Evolutionary conservation across 1,140 invertebrate genomes (phyloP).

Genomic region (Nasonia giraulti): DNA sequence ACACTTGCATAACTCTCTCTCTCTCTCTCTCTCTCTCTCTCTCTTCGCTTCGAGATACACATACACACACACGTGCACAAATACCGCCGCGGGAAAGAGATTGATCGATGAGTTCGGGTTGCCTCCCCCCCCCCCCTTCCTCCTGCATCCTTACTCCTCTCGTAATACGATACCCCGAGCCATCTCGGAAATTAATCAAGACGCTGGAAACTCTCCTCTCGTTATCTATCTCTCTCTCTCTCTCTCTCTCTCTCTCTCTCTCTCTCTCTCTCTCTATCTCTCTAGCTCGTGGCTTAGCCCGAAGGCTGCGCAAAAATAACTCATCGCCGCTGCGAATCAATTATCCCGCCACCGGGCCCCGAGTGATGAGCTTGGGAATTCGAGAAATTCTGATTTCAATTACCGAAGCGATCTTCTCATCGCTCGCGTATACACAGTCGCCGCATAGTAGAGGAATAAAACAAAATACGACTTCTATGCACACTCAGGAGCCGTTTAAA

Average conservation of each 20-base stretch:
- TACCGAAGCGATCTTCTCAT: background rate
- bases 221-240: background rate
- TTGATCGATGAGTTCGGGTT: constrained; percentile 41
- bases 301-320: constrained; percentile 15
- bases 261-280: background rate
- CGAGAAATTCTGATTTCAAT: constrained; percentile 29
- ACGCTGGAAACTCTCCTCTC: background rate
- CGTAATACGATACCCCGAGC: constrained; percentile 33
- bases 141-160: constrained; percentile 14
- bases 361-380: background rate
- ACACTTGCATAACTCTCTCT: constrained; percentile 10
- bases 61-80: background rate
- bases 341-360: background rate
- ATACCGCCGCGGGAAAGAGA: background rate
- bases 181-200: constrained; percentile 46
- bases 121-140: background rate
- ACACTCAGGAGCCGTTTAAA: background rate
- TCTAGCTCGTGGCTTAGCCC: background rate
- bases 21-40: background rate
- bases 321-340: constrained; percentile 30
- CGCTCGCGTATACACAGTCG: background rate
- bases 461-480: no score
- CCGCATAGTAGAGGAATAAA: no score
- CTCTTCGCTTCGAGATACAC: background rate
- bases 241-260: background rate